Evolutionary conservation across 2,888 invertebrate genomes (phyloP), one percentile per base, ranked within the genome.

Genomic region (Andrena chrysosceles): DNA sequence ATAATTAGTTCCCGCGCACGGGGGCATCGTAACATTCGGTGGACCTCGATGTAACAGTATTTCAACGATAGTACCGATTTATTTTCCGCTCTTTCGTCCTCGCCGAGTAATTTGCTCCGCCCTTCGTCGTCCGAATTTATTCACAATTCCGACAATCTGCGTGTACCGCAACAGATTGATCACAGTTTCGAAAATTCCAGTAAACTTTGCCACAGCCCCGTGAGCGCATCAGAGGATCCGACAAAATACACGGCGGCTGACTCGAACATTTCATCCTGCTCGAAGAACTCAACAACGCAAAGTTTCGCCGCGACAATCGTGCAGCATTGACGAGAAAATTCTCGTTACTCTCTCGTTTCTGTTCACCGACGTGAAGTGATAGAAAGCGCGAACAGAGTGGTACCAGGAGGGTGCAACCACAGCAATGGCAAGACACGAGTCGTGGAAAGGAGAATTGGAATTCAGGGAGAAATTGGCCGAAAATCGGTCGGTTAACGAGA

Each of bases 1-100:
- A 83, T 86, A 88, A 89, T 89, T 87, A 87, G 81, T 75, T 75
- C 66, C 68, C 33, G 26, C 23, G 67, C 69, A n/a, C 49, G 66
- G 59, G 8, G 5, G 13, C 59, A 33, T 8, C 29, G 31, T 42
- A n/a, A 70, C 76, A 83, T 73, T 62, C 52, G 60, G 23, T 26
- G 31, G 31, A 60, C 20, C 67, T 33, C 66, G 59, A 74, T 63
- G 42, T 64, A 54, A 49, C 49, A 26, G 69, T 79, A 48, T 74
- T 66, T 74, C 67, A 69, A 42, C 54, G 67, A 49, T 42, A 33
- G 35, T 26, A 5, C 59, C 42, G 31, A 70, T 70, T 66, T 66
- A 73, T 77, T 35, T 35, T n/a, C 16, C 60, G 10, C 26, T 13
- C 64, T n/a, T 52, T 31, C 52, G 49, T 20, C 23, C 48, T 23